Base-by-base conservation (phyloP, 2,888 invertebrate species). In the Eretmocerus hayati region DNA sequence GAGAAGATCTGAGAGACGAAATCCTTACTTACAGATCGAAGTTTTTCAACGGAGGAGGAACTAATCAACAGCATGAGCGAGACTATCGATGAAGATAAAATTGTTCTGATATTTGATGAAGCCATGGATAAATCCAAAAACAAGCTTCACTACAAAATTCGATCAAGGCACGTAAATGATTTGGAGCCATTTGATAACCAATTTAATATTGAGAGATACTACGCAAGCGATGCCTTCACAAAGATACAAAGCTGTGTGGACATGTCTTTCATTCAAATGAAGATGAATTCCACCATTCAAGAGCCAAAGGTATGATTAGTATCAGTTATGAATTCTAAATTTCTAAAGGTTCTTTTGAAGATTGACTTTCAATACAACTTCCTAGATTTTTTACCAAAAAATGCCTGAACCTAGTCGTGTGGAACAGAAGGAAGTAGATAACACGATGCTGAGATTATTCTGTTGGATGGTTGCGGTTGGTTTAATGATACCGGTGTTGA, bases 91-190 rank as follows among this genome's bases (percentile, higher is more conserved):
- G 26, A 11, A 6, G 1, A 26, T 11, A 26, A 26, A 9, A 26
- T 26, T 26, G 26, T 26, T 11, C 6, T 26, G 26, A 21, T n/a
- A 13, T 30, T 53, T 26, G 9, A 21, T 35, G 36, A 19, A 16
- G 26, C 8, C 11, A 11, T 26, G 26, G 11, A 26, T 11, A 26
- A 11, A 0, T 18, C 44, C 4, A 56, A 59, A 3, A 63, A 55
- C 23, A 31, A 55, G n/a, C 60, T 64, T n/a, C 58, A 59, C 21
- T 70, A 70, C 32, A 64, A 60, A 46, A 54, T 69, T 56, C 64
- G 22, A 35, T 57, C 64, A 8, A 37, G 56, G 0, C 32, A 21
- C 1, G 4, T 39, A 5, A 43, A 58, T 32, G 49, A 56, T 46
- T 50, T 22, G 59, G 66, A 35, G 16, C 20, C 9, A 36, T 20